Conservation (phyloP, 2,888 invertebrate genomes). For the Drosophila kokeensis region DNA sequence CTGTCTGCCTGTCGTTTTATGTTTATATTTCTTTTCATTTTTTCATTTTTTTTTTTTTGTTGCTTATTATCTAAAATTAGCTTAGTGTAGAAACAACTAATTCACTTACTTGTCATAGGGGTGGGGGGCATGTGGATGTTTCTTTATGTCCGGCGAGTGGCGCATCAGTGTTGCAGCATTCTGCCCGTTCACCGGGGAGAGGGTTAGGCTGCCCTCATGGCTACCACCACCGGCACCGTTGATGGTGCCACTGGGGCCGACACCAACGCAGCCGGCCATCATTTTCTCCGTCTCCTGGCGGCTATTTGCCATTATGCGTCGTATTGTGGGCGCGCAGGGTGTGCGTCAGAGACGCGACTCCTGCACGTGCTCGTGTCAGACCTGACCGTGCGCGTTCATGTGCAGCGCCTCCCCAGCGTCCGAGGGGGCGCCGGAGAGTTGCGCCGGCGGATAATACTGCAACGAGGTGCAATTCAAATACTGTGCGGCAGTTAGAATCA, state of each 20-base stretch:
- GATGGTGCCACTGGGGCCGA: slow-evolving; percentile 33
- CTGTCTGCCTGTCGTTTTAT: not conserved
- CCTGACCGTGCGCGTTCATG: slow-evolving; percentile 94
- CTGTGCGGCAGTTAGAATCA: slow-evolving; percentile 74
- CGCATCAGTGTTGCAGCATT: slow-evolving; percentile 83
- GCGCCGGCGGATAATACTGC: slow-evolving; percentile 94
- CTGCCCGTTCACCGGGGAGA: slow-evolving; percentile 78
- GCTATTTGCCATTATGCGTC: slow-evolving; percentile 85
- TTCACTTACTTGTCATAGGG: slow-evolving; percentile 82
- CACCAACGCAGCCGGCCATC: slow-evolving; percentile 73
- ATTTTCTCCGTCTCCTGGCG: slow-evolving; percentile 85
- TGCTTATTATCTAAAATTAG: slow-evolving; percentile 56
- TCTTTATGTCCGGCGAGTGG: slow-evolving; percentile 82
- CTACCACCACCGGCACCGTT: slow-evolving; percentile 33
- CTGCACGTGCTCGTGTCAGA: slow-evolving; percentile 90
- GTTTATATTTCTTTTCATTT: slow-evolving; percentile 11
- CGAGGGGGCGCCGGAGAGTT: slow-evolving; percentile 87
- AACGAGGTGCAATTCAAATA: slow-evolving; percentile 86
- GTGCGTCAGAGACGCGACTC: slow-evolving; percentile 86
- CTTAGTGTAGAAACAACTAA: slow-evolving; percentile 20
- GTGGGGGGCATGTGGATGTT: slow-evolving; percentile 66
- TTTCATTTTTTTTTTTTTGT: slow-evolving; percentile 11
- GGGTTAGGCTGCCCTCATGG: slow-evolving; percentile 62
- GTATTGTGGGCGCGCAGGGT: slow-evolving; percentile 85
- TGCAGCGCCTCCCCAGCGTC: slow-evolving; percentile 92